phyloP scores from a whole-genome alignment of 2,888 invertebrate species.

The Chymomyza procnemis region DNA sequence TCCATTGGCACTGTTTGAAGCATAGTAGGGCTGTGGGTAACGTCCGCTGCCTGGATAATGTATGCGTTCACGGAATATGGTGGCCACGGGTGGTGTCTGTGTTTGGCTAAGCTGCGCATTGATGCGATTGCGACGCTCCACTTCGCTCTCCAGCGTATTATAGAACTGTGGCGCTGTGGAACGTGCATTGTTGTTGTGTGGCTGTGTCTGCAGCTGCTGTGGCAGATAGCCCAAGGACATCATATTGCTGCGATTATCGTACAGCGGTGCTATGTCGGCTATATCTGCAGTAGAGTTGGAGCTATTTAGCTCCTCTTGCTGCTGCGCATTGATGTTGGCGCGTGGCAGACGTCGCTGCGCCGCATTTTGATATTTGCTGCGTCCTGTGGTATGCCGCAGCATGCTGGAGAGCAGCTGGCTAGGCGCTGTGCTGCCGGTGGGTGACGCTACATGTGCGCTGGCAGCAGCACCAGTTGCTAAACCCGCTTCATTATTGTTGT shows the following conservation, averaged over 20 bases:
- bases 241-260: constrained; percentile 75
- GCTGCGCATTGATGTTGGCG: constrained; percentile 13
- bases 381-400: constrained; percentile 56
- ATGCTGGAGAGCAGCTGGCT: constrained; percentile 55
- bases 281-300: constrained; percentile 65
- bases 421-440: constrained; percentile 16
- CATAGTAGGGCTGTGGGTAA: constrained; percentile 64
- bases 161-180: constrained; percentile 69
- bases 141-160: constrained; percentile 76
- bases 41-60: constrained; percentile 68
- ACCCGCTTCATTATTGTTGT: constrained; percentile 41
- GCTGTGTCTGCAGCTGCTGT: constrained; percentile 43
- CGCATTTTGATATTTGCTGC: constrained; percentile 28
- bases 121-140: constrained; percentile 77
- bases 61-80: constrained; percentile 76
- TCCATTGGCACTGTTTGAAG: constrained; percentile 61
- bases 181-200: constrained; percentile 52
- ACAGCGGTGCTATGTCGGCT: constrained; percentile 70
- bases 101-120: constrained; percentile 75
- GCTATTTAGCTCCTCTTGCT: constrained; percentile 64
- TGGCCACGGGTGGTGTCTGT: constrained; percentile 65
- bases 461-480: constrained; percentile 30
- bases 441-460: constrained; percentile 8
- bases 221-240: constrained; percentile 73
- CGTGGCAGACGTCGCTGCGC: neutral